Base-by-base conservation (phyloP, 2,888 invertebrate genomes). In the Dasysyrphus albostriatus region DNA sequence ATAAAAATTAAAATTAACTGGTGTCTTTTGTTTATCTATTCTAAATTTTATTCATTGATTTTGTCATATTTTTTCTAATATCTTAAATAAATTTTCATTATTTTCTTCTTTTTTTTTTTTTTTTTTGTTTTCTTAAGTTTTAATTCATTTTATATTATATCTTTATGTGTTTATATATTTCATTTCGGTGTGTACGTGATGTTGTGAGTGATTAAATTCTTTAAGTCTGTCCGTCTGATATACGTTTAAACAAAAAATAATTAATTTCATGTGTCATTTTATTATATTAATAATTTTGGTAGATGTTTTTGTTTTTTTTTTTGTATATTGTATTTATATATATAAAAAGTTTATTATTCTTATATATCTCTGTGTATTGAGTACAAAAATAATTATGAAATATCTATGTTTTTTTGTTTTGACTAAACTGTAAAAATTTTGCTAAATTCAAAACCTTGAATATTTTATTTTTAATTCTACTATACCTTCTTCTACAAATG, bases 1-100 rank as follows among this genome's bases (percentile, higher is more conserved):
- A n/a, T n/a, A n/a, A 16, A 49, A 88, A 83, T 88, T 88, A 19
- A 79, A 88, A 69, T 74, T 89, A 88, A 87, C 82, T 80, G 77
- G 76, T 88, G 82, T 89, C 88, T 88, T 58, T 76, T 74, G 10
- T 83, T 70, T 72, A 61, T 49, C 16, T 73, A 39, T 81, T 78
- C 70, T 56, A 78, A 88, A 82, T 82, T 81, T 32, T 70, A 58
- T 16, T 75, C 42, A 63, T 61, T 88, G n/a, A 42, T 51, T 77
- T 69, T 88, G 84, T 82, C 80, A 76, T 59, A 76, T 69, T 82
- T 87, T 24, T 72, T 70, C 47, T 16, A 5, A 58, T 16, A 58
- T 8, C 9, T n/a, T 8, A 3, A 16, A 78, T 67, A 56, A 49
- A 74, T 69, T 65, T 59, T 24, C 24, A 67, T 59, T 72, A n/a